phyloP scores from a whole-genome alignment of 2,888 invertebrate species.

The Aporophyla lueneburgensis region DNA sequence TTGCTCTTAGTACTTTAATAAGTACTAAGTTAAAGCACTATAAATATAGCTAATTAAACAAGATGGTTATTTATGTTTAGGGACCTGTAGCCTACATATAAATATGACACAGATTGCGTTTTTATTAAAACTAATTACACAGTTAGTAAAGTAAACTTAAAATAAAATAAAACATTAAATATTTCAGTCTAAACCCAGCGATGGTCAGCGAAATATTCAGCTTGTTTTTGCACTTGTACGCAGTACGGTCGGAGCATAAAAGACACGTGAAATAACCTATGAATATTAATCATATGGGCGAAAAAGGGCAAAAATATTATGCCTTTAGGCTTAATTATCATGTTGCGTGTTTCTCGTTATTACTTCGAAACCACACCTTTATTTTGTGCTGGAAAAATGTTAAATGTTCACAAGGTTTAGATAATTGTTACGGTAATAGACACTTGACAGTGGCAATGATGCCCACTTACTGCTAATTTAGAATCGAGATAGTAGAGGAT shows the following conservation, averaged over 20 bases:
- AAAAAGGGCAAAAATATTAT: constrained; percentile 59
- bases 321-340: constrained; percentile 61
- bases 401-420: constrained; percentile 32
- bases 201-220: constrained; percentile 48
- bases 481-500: not conserved
- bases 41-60: not conserved
- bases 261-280: constrained; percentile 63
- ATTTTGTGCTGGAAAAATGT: constrained; percentile 37
- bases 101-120: not conserved
- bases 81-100: not conserved
- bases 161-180: constrained; percentile 21
- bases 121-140: too few species aligned
- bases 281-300: constrained; percentile 63
- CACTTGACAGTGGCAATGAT: constrained; percentile 17
- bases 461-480: constrained; percentile 16
- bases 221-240: constrained; percentile 50
- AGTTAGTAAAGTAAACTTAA: not conserved
- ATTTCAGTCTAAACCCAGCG: constrained; percentile 20
- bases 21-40: not conserved
- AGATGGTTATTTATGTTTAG: not conserved
- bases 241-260: constrained; percentile 46
- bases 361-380: constrained; percentile 44
- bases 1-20: too few species aligned
- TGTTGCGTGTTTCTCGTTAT: constrained; percentile 61
- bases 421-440: constrained; percentile 28